Evolutionary conservation across 2,797 vertebrate genomes (phyloP).

Genomic region (Myripristis jacobus): DNA sequence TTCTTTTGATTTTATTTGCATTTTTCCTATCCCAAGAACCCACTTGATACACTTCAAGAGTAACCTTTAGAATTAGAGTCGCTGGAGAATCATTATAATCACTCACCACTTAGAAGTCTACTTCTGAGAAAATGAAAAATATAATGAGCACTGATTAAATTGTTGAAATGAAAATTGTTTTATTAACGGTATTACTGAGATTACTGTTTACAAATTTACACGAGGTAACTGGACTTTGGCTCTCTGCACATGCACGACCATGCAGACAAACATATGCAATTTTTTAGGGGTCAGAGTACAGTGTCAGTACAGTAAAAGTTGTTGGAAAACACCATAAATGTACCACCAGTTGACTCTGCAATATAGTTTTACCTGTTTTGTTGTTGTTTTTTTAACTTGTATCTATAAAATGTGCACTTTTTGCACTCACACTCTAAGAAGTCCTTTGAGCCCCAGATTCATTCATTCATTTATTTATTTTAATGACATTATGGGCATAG

Average conservation of each 20-base stretch:
- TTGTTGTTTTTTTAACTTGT: no score
- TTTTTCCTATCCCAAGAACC: conserved; percentile 12
- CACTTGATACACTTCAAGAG: conserved; percentile 15
- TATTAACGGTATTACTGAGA: neutral
- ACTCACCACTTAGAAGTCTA: conserved; percentile 27
- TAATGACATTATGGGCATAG: neutral
- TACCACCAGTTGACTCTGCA: no score
- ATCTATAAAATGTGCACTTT: neutral
- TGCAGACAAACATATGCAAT: neutral
- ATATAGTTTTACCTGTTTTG: no score
- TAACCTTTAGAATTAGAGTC: conserved; percentile 9
- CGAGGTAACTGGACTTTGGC: neutral
- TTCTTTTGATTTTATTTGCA: conserved; percentile 30
- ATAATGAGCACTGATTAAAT: conserved; percentile 46
- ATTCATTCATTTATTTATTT: neutral
- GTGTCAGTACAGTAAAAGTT: neutral
- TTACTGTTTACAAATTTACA: neutral
- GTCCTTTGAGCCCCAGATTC: neutral
- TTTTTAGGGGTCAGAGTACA: neutral
- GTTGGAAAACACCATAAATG: no score
- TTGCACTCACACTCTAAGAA: neutral
- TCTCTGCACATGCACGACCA: neutral
- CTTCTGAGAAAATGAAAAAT: conserved; percentile 40
- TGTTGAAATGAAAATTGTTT: conserved; percentile 30
- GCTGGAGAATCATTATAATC: conserved; percentile 48